A percentile compares a stretch with the other conserved stretches of the same genome.
These are phyloP conservation scores for Rhynchotus rufescens DNA, from an alignment of 2,797 vertebrate species.

Conservation along the genomic window DNA sequence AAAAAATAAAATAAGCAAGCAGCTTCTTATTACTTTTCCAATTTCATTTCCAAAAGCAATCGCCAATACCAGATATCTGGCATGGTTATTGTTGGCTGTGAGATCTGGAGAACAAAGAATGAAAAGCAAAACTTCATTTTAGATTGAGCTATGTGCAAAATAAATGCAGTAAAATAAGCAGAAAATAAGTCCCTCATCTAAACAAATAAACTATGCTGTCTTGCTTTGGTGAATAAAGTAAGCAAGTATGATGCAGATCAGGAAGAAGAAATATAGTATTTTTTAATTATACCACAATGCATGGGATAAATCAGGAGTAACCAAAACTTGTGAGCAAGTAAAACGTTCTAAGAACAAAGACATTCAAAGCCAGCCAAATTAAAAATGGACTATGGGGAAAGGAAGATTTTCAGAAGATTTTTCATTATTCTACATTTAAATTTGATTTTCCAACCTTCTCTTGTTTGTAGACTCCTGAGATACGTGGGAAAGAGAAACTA, in stretches of 20 bases:
- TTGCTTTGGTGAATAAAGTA: not conserved
- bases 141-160: not conserved
- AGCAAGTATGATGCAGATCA: not conserved
- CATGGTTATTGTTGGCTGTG: not conserved
- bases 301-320: not conserved
- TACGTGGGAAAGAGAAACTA: not conserved
- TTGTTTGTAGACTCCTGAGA: not conserved
- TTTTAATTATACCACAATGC: not conserved
- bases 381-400: not conserved
- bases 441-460: not conserved
- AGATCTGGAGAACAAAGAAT: conserved; percentile 5
- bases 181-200: not conserved
- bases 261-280: not conserved
- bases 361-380: not conserved
- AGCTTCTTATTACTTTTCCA: not conserved
- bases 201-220: not conserved
- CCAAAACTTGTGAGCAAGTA: not conserved
- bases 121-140: not conserved
- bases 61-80: not conserved
- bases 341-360: not conserved
- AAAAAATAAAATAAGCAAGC: not conserved
- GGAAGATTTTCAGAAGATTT: not conserved
- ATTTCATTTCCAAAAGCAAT: not conserved
- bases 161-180: not conserved
- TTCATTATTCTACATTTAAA: not conserved